Evolutionary conservation across 2,113 vertebrate genomes (phyloP), one percentile per base, ranked within the genome.

Genomic region (Indri indri): DNA sequence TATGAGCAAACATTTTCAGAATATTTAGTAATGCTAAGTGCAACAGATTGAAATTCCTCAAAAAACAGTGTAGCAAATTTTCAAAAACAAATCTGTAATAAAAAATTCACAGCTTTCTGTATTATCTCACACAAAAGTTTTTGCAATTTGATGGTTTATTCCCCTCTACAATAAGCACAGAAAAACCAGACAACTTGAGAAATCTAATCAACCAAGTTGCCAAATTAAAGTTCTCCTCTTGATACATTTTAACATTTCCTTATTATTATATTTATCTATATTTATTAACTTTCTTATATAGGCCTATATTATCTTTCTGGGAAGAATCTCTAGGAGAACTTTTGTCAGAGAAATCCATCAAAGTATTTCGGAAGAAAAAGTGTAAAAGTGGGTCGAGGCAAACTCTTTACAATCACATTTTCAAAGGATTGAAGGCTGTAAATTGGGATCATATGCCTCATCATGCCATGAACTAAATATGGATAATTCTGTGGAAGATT

Each of bases 1-100:
- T 83, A 80, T 63, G n/a, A 77, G 77, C 42, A 95, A 96, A 68
- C 8, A 82, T 66, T 96, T 89, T 34, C 32, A 92, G 10, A 50
- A 94, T 5, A 30, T 63, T 63, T 63, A 66, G 30, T 17, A 82
- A 79, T 61, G 40, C 5, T 81, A 88, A 94, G n/a, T 71, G 7
- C 8, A 80, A 90, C 8, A 65, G 12, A 57, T 86, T 73, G 42
- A 93, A 71, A 92, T 34, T 66, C 9, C 10, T 18, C 37, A 30
- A 40, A 85, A 52, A 42, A 61, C 1, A 77, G 4, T 52, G 6
- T 34, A 50, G 23, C 23, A 68, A 92, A 71, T 73, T 90, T 16
- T 16, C 40, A 27, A 83, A 77, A 88, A 94, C 7, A 77, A 9
- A 73, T 50, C 59, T 90, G 30, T 23, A 50, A 90, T 71, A 82